Percentiles rank a stretch among this genome's conserved stretches.
Evolutionary conservation across 2,113 vertebrate genomes (phyloP).

Genomic region (Microtus oregoni): DNA sequence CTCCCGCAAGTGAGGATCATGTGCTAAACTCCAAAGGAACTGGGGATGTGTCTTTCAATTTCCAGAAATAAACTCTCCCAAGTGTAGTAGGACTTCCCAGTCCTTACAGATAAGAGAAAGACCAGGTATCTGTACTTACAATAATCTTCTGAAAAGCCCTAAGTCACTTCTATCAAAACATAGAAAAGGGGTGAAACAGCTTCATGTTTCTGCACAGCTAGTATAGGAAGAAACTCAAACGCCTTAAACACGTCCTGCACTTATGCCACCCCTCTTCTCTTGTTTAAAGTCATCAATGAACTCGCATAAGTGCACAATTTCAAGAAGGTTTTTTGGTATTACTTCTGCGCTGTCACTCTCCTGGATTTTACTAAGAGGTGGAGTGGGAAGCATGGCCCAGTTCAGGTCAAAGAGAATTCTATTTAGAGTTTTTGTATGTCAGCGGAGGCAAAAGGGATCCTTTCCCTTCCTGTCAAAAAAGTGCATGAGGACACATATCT

Average conservation of each 20-base stretch:
- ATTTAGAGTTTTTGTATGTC: conserved; percentile 44
- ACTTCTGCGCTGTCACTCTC: conserved; percentile 2
- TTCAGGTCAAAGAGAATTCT: neutral
- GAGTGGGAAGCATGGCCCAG: conserved; percentile 5
- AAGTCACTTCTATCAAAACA: conserved; percentile 1
- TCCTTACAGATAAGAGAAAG: conserved; percentile 22
- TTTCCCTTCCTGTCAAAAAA: conserved; percentile 50
- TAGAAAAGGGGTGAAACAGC: neutral
- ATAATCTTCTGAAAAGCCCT: neutral
- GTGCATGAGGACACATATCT: neutral
- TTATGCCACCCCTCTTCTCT: neutral
- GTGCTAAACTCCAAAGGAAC: conserved; percentile 5
- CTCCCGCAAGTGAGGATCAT: neutral
- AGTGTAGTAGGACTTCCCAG: neutral
- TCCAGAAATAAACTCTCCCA: neutral
- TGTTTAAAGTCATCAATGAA: neutral
- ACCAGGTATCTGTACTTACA: neutral
- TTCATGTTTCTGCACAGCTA: neutral
- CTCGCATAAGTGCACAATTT: neutral
- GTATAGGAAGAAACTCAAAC: conserved; percentile 9
- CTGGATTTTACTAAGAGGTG: neutral
- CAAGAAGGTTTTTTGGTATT: neutral
- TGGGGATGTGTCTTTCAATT: conserved; percentile 18
- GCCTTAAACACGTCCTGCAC: neutral
- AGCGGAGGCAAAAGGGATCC: neutral